These are phyloP conservation scores for Baccha elongata DNA, from an alignment of 2,888 invertebrate genomes.

Conservation along the genomic window DNA sequence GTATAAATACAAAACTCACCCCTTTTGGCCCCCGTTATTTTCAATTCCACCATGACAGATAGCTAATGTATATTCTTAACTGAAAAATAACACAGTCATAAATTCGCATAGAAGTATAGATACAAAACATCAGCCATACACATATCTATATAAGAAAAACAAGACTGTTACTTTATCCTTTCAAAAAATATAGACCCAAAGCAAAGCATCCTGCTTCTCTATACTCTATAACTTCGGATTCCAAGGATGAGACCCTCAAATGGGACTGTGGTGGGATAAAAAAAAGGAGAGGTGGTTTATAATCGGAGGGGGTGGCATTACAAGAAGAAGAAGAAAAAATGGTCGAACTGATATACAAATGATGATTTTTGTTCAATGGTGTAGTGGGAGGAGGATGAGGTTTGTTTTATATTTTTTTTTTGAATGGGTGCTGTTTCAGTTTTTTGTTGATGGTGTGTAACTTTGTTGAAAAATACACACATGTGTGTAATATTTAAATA, in stretches of 20 bases:
- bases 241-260: constrained; percentile 20
- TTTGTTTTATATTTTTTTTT: constrained; percentile 1
- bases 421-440: constrained; percentile 46
- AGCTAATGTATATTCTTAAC: constrained; percentile 73
- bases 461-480: constrained; percentile 44
- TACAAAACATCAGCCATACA: too few species aligned
- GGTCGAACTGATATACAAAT: constrained; percentile 73
- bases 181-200: constrained; percentile 51
- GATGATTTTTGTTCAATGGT: constrained; percentile 70
- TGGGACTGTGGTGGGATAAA: background rate
- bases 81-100: constrained; percentile 72
- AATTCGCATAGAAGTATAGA: constrained; percentile 73
- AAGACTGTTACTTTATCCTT: constrained; percentile 68
- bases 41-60: constrained; percentile 69
- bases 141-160: constrained; percentile 48
- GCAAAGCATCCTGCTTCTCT: constrained; percentile 52
- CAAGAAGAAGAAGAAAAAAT: constrained; percentile 68
- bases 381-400: constrained; percentile 19
- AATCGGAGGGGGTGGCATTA: background rate
- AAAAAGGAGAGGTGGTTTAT: background rate
- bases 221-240: constrained; percentile 8
- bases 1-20: constrained; percentile 43
- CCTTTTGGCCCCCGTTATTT: constrained; percentile 58
- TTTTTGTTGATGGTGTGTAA: constrained; percentile 68
- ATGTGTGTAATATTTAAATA: constrained; percentile 73